Conservation (phyloP, 2,888 invertebrate species). For the Zygothrica quintamaculata region DNA sequence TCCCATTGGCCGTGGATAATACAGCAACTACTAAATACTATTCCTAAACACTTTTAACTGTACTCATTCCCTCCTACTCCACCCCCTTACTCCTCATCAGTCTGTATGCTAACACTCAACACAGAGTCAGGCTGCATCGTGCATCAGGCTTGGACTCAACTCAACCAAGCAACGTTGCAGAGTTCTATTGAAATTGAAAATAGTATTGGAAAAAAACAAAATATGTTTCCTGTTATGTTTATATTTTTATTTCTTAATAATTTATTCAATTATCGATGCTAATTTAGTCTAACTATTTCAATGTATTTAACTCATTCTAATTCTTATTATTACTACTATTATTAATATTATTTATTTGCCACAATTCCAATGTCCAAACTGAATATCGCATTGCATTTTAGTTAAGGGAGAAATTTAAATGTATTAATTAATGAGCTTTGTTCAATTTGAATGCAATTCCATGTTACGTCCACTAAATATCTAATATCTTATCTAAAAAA, state of each 20-base stretch:
- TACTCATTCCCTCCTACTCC: slow-evolving; percentile 75
- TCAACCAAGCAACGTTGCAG: slow-evolving; percentile 42
- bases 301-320: slow-evolving; percentile 63
- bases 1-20: slow-evolving; percentile 21
- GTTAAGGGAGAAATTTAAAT: slow-evolving; percentile 31
- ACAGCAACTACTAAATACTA: slow-evolving; percentile 20
- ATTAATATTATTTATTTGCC: slow-evolving; percentile 44
- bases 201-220: slow-evolving; percentile 68
- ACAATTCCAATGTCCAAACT: slow-evolving; percentile 52
- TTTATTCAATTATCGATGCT: slow-evolving; percentile 62
- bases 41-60: slow-evolving; percentile 39
- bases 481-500: slow-evolving; percentile 19
- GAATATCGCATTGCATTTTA: slow-evolving; percentile 40
- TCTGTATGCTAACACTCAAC: slow-evolving; percentile 15
- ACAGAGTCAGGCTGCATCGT: slow-evolving; percentile 36
- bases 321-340: no score
- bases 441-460: slow-evolving; percentile 57
- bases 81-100: no score
- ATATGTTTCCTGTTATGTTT: slow-evolving; percentile 69
- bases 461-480: slow-evolving; percentile 73
- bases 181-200: slow-evolving; percentile 66
- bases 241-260: slow-evolving; percentile 64
- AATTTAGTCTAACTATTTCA: slow-evolving; percentile 64
- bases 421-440: slow-evolving; percentile 46
- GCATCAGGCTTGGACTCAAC: slow-evolving; percentile 11